Base-by-base conservation (phyloP, 2,113 vertebrate species). In the Platichthys flesus region DNA sequence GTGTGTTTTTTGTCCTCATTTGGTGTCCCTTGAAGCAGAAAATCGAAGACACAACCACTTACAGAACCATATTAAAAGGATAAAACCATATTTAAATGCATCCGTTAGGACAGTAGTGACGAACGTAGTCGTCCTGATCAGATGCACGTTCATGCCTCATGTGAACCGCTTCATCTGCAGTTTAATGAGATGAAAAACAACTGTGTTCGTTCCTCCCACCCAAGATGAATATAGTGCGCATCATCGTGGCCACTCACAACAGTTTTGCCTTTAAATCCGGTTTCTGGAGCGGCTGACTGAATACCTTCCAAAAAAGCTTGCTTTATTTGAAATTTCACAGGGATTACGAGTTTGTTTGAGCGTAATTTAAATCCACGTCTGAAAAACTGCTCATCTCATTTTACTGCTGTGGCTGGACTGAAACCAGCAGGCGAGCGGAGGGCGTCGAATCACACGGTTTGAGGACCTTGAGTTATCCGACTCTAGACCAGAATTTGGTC, bases 141-240 rank as follows among this genome's bases (percentile, higher is more conserved):
- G 56, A 76, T 69, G 54, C 72, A 28, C 55, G 67, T 83, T 62
- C 51, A 57, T 74, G 70, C 67, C 61, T 65, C 67, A 63, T 79
- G 74, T 74, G 72, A 85, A 76, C 64, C 68, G 13, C 61, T 74
- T 83, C 37, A 74, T 79, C 73, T 74, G 62, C 74, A 82, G 26
- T 13, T 42, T 42, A 42, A 78, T 67, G 54, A 89, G 91, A 90
- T 81, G 16, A 79, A 70, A 91, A 90, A 78, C 89, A 83, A 90
- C 82, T 82, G 73, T 82, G 67, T 71, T 37, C 76, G 24, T 71
- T 67, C 37, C 75, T 77, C 83, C 91, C 85, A 85, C 90, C 82
- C 87, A 88, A 70, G 83, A 74, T 0, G 85, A 90, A 78, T 31
- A 60, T 63, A 81, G 72, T 10, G 5, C 9, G 10, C 40, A 60